phyloP scores from a whole-genome alignment of 2,888 invertebrate species.

The Eutolmus rufibarbis region DNA sequence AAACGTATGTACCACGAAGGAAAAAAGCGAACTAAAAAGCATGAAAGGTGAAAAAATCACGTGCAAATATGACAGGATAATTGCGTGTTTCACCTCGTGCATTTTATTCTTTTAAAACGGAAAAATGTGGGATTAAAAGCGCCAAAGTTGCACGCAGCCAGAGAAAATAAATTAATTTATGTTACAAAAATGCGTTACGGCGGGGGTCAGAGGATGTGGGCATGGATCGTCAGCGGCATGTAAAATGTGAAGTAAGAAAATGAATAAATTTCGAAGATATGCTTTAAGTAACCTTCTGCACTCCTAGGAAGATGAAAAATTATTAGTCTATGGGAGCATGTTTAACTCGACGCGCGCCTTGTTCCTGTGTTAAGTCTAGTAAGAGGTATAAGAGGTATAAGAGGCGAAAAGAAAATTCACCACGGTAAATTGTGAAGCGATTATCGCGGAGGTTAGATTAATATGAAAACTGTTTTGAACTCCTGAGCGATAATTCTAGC shows the following conservation, averaged over 20 bases:
- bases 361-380: not conserved
- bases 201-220: not conserved
- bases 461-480: not conserved
- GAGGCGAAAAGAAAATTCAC: not conserved
- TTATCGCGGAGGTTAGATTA: not conserved
- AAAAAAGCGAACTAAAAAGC: not conserved
- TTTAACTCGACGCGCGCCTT: not conserved
- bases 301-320: not conserved
- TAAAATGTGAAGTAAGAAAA: not conserved
- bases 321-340: not conserved
- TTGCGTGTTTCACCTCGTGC: not conserved
- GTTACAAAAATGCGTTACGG: not conserved
- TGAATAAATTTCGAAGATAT: not conserved
- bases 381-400: not conserved
- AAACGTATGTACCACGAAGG: not conserved
- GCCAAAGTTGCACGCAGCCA: not conserved
- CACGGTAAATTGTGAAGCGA: not conserved
- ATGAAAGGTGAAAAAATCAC: not conserved
- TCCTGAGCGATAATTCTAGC: not conserved
- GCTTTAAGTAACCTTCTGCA: not conserved
- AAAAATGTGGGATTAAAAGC: not conserved
- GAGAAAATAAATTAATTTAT: not conserved
- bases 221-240: not conserved
- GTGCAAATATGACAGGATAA: not conserved
- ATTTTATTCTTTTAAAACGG: not conserved